Evolutionary conservation across 2,888 invertebrate genomes (phyloP).

Genomic region (Notodonta ziczac): DNA sequence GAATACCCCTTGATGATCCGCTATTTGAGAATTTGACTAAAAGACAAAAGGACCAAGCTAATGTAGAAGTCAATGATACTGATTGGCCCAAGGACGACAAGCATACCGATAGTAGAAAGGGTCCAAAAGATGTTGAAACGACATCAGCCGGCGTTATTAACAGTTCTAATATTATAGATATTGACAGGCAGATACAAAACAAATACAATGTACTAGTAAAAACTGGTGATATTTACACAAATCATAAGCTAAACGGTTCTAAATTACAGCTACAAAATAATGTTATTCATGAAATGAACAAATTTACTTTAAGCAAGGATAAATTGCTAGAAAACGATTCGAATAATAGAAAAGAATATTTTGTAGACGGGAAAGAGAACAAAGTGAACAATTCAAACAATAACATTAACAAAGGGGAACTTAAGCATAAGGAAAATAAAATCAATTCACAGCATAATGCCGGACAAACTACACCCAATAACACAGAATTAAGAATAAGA

Average conservation of each 20-base stretch:
- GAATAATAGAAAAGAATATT: neutral
- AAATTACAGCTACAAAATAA: conserved; percentile 3
- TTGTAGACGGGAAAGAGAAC: neutral
- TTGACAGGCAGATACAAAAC: neutral
- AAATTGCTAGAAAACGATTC: neutral
- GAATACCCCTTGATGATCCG: conserved; percentile 72
- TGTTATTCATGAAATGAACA: conserved; percentile 2
- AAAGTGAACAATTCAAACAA: neutral
- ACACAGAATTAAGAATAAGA: neutral
- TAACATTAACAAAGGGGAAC: neutral
- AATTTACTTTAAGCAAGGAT: conserved; percentile 5
- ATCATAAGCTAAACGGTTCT: conserved; percentile 1
- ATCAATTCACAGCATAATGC: neutral
- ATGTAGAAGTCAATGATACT: conserved; percentile 5
- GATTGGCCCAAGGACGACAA: neutral
- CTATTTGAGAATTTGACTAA: conserved; percentile 65
- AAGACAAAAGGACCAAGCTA: conserved; percentile 29
- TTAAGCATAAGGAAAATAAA: neutral
- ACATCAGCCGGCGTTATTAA: neutral
- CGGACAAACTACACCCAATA: neutral
- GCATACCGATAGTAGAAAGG: neutral
- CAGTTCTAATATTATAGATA: neutral
- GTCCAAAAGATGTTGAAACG: neutral
- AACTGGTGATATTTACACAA: neutral
- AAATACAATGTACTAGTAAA: neutral